These are phyloP conservation scores for Eptatretus burgeri DNA, from an alignment of 2,113 vertebrate species.

Conservation along the genomic window DNA sequence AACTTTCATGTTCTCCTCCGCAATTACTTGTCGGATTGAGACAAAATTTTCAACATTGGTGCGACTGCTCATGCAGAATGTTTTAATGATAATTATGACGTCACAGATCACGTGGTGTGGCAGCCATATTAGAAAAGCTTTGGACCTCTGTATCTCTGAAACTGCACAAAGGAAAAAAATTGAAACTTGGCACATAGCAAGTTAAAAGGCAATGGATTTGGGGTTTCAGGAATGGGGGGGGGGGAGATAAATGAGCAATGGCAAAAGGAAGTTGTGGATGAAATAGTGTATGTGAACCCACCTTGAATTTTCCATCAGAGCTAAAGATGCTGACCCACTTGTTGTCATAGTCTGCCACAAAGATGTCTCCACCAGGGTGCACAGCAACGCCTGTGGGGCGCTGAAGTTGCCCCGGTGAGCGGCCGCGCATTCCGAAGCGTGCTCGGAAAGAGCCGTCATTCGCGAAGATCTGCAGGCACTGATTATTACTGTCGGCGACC, in stretches of 20 bases:
- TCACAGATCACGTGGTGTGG: too few species aligned
- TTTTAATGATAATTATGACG: too few species aligned
- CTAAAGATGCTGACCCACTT: constrained; percentile 90
- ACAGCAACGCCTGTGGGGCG: constrained; percentile 68
- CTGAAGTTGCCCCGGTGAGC: constrained; percentile 76
- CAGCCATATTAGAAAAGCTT: too few species aligned
- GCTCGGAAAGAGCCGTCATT: constrained; percentile 77
- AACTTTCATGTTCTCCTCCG: too few species aligned
- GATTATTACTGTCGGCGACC: constrained; percentile 88
- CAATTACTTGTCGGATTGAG: too few species aligned
- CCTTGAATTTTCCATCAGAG: constrained; percentile 89
- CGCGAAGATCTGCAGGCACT: constrained; percentile 81
- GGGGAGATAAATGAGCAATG: not conserved
- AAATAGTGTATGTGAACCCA: constrained; percentile 13
- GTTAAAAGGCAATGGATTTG: not conserved
- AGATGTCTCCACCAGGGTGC: constrained; percentile 69
- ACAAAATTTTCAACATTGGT: too few species aligned
- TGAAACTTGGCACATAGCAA: too few species aligned
- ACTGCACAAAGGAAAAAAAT: too few species aligned
- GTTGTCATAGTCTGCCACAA: constrained; percentile 87
- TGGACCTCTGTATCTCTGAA: too few species aligned
- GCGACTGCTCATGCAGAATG: too few species aligned
- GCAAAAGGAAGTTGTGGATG: not conserved
- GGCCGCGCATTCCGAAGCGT: constrained; percentile 65
- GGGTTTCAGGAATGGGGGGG: not conserved